Base-by-base conservation (phyloP, 2,113 vertebrate genomes). In the Cyprinodon variegatus region DNA sequence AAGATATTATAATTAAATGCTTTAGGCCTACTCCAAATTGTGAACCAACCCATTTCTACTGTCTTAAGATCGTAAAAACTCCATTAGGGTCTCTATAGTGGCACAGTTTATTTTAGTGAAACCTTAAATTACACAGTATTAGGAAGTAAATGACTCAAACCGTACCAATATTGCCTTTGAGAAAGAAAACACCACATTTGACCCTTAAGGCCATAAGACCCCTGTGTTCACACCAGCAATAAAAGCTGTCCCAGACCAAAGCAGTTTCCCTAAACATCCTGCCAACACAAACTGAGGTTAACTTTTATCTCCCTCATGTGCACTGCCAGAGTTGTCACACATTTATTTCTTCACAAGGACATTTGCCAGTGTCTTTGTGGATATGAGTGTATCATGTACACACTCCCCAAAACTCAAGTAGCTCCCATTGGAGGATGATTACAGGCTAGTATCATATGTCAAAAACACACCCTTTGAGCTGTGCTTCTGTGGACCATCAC, bases 401-500 rank as follows among this genome's bases (percentile, higher is more conserved):
- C 67, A n/a, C 46, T 82, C 76, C 37, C 79, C 81, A 84, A 82
- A 83, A 81, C 82, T 79, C 76, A 82, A 83, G 76, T 83, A 82
- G 84, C 71, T 83, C 7, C 14, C 82, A 81, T 84, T 77, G 59
- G 0, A 70, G 8, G 87, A 83, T 88, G 88, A 89, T 91, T 86
- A 86, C 68, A 86, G 61, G 63, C 38, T 2, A 2, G 81, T 78
- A 84, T 91, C 84, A 0, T 60, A 72, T 90, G 81, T 86, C 88
- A 48, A 45, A 53, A 46, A 75, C 87, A 68, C 88, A 78, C 82
- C 65, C 85, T 14, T 39, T 76, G 76, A 77, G 73, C 83, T 29
- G 74, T 67, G 84, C 84, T 92, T 86, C 90, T 93, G 91, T 86
- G 83, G 88, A 91, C 83, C 85, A 86, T 91, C 89, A 91, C 85